These are phyloP conservation scores for Aelia acuminata DNA, from an alignment of 2,888 invertebrate species.

Conservation along the genomic window DNA sequence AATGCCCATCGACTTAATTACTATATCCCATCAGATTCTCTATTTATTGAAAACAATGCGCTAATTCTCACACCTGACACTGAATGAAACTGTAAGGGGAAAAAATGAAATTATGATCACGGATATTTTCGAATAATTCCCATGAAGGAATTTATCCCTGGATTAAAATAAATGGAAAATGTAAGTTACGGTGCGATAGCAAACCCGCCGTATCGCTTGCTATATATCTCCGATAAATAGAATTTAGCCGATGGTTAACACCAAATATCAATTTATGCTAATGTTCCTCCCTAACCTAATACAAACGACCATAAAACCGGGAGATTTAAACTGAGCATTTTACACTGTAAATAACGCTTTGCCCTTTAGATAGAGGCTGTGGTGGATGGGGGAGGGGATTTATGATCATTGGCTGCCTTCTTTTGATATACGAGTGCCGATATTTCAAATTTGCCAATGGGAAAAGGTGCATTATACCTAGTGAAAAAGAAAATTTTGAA, in stretches of 20 bases:
- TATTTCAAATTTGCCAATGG: conserved; percentile 25
- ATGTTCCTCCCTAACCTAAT: neutral
- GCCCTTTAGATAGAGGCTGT: neutral
- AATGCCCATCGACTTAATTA: no score
- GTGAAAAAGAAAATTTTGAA: conserved; percentile 12
- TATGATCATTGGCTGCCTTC: conserved; percentile 12
- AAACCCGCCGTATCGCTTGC: neutral
- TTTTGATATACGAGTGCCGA: conserved; percentile 18
- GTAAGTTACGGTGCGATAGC: neutral
- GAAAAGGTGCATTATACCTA: conserved; percentile 1
- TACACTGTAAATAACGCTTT: conserved; percentile 29
- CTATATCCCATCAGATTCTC: no score
- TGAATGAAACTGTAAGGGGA: no score
- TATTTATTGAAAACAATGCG: no score
- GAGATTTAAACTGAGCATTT: conserved; percentile 41
- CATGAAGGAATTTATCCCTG: neutral
- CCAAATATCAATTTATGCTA: conserved; percentile 11
- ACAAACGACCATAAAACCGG: conserved; percentile 29
- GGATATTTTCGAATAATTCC: neutral
- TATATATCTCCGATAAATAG: conserved; percentile 16
- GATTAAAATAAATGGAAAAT: conserved; percentile 11
- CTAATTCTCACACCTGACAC: no score
- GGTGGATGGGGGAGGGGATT: neutral
- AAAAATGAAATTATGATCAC: neutral
- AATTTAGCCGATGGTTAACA: conserved; percentile 24